Conservation (phyloP, 1,140 invertebrate species). For the Tetramorium simillimum region DNA sequence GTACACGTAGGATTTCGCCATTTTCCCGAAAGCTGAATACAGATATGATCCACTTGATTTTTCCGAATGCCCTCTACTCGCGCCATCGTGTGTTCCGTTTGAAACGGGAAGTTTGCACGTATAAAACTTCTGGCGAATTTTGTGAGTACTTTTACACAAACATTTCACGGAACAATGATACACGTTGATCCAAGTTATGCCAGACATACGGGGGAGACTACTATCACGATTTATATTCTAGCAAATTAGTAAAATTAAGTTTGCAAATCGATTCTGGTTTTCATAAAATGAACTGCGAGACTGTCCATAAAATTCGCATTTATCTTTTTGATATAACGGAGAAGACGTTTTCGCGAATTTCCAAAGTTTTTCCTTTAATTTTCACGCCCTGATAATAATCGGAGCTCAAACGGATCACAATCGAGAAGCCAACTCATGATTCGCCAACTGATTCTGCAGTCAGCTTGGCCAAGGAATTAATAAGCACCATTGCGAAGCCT, state of each 20-base stretch:
- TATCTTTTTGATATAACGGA: background rate
- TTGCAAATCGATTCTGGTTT: background rate
- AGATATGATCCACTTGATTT: conserved; percentile 57
- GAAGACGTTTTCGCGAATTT: background rate
- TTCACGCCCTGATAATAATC: conserved; percentile 30
- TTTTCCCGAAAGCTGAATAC: conserved; percentile 18
- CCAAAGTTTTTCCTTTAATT: conserved; percentile 1
- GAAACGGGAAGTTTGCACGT: background rate
- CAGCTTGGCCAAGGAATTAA: conserved; percentile 49
- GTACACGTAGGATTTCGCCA: conserved; percentile 22
- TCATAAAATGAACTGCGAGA: background rate
- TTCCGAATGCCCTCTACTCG: background rate
- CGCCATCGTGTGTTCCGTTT: background rate
- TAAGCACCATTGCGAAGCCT: conserved; percentile 51
- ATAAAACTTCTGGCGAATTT: background rate
- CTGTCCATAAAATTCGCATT: background rate
- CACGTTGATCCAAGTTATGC: conserved; percentile 1
- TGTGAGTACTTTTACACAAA: background rate
- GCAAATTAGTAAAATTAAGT: background rate
- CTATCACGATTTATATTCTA: background rate
- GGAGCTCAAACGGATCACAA: background rate
- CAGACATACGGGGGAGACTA: no score
- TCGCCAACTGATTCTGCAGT: conserved; percentile 43
- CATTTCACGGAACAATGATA: background rate
- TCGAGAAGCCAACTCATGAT: background rate